phyloP scores from a whole-genome alignment of 2,797 vertebrate genomes.

The Propithecus perrieri region DNA sequence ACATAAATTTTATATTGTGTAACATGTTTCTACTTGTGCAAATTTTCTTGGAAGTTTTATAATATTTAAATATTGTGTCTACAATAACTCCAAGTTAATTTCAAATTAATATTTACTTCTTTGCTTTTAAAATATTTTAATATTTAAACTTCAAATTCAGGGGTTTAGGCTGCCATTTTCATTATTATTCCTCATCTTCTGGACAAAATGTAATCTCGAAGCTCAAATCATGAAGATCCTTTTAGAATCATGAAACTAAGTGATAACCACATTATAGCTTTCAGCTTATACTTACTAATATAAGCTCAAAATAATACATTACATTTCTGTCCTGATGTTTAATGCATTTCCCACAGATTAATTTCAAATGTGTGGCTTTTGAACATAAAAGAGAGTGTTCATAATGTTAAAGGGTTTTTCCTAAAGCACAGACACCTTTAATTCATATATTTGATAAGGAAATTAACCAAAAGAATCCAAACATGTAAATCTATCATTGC shows the following conservation, averaged over 20 bases:
- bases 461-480: not conserved
- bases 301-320: slow-evolving; percentile 36
- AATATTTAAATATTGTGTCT: not conserved
- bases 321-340: slow-evolving; percentile 64
- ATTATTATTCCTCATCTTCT: slow-evolving; percentile 61
- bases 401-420: slow-evolving; percentile 35
- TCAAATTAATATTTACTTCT: not conserved
- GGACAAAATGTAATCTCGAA: slow-evolving; percentile 25
- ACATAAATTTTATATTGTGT: not conserved
- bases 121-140: not conserved
- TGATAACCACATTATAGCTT: slow-evolving; percentile 12
- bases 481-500: not conserved
- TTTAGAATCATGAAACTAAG: slow-evolving; percentile 65
- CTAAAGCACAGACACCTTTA: slow-evolving; percentile 10
- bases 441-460: not conserved
- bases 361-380: slow-evolving; percentile 51
- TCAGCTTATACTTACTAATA: slow-evolving; percentile 40
- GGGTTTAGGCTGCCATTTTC: not conserved
- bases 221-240: slow-evolving; percentile 21
- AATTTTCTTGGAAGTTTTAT: not conserved
- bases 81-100: not conserved
- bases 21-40: not conserved
- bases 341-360: slow-evolving; percentile 56
- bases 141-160: slow-evolving; percentile 50
- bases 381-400: not conserved